Evolutionary conservation across 2,113 vertebrate genomes (phyloP).

Genomic region (Corythornis cristatus): DNA sequence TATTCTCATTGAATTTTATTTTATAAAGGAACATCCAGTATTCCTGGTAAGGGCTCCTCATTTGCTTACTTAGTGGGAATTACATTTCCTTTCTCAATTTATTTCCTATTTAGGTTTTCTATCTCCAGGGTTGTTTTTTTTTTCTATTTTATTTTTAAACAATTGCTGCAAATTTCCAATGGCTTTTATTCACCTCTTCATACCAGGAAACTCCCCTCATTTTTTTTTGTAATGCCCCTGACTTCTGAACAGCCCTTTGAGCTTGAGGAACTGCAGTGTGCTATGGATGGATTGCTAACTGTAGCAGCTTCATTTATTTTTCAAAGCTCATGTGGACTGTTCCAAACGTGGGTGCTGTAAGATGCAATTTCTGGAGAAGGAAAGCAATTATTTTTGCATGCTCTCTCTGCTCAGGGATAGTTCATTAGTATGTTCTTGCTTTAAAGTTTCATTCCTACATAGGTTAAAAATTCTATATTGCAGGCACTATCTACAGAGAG

Average conservation of each 20-base stretch:
- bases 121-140: neutral
- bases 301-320: neutral
- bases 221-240: neutral
- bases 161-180: neutral
- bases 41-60: neutral
- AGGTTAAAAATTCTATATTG: neutral
- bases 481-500: neutral
- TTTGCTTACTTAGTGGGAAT: neutral
- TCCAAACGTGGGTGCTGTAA: neutral
- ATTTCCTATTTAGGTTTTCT: neutral
- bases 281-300: neutral
- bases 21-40: neutral
- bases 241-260: neutral
- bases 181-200: neutral
- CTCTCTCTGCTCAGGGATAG: neutral
- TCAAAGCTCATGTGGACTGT: neutral
- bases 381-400: neutral
- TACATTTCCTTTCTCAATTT: neutral
- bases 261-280: neutral
- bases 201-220: neutral
- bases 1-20: neutral
- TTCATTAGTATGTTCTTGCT: neutral
- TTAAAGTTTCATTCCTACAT: neutral
- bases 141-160: neutral
- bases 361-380: neutral